Percentiles rank a stretch among this genome's conserved stretches.
phyloP scores from a whole-genome alignment of 2,797 vertebrate species.

The Rhinoraja longicauda region DNA sequence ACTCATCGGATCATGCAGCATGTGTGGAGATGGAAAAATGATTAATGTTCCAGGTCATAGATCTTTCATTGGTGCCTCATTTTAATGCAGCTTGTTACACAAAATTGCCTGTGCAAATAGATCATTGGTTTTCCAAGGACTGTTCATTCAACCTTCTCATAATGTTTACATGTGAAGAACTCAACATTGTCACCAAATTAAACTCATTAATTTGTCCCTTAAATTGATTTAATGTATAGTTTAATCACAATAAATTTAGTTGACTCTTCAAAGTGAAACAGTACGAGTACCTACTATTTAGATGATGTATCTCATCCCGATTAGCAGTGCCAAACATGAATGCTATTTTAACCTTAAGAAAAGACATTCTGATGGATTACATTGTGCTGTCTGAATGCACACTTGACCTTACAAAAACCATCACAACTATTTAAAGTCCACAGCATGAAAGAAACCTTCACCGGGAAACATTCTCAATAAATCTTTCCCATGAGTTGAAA shows the following conservation, averaged over 20 bases:
- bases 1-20: too few relatives aligned
- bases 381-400: slow-evolving; percentile 31
- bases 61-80: background rate
- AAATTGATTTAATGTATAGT: background rate
- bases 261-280: slow-evolving; percentile 1
- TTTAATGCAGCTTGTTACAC: background rate
- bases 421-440: slow-evolving; percentile 30
- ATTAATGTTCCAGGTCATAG: too few relatives aligned
- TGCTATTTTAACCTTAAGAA: slow-evolving; percentile 37
- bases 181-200: background rate
- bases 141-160: background rate
- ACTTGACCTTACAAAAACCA: slow-evolving; percentile 32
- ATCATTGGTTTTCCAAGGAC: background rate
- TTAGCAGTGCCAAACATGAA: slow-evolving; percentile 30
- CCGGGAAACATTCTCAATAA: background rate
- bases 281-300: slow-evolving; percentile 21
- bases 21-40: too few relatives aligned
- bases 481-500: background rate
- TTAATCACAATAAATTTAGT: slow-evolving; percentile 1
- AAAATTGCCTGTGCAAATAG: background rate
- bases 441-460: slow-evolving; percentile 4
- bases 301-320: slow-evolving; percentile 2
- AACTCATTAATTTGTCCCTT: background rate
- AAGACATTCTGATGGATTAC: slow-evolving; percentile 39
- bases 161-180: background rate